Percentiles rank a stretch among this genome's conserved stretches.
These are phyloP conservation scores for Cyclargus thomasi DNA, from an alignment of 1,140 invertebrate genomes.

Conservation along the genomic window DNA sequence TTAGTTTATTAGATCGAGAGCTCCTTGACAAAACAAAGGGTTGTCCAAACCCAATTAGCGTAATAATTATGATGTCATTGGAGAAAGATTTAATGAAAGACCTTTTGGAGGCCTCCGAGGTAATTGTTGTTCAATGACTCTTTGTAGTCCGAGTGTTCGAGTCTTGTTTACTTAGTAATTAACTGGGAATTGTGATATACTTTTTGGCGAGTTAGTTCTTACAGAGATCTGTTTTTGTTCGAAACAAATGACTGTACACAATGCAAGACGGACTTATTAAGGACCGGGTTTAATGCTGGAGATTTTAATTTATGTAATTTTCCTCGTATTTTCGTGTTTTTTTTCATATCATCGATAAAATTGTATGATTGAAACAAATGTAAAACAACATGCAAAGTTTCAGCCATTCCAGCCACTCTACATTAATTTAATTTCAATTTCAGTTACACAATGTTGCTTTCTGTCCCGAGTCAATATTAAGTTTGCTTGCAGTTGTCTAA, in stretches of 20 bases:
- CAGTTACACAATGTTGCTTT: conserved; percentile 1
- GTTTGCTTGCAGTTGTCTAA: background rate
- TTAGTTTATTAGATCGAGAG: conserved; percentile 13
- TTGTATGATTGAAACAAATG: too few relatives aligned
- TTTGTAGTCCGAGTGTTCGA: conserved; percentile 61
- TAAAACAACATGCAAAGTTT: too few relatives aligned
- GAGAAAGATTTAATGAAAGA: conserved; percentile 74
- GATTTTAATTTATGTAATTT: too few relatives aligned
- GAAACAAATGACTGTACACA: background rate
- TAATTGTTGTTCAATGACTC: conserved; percentile 72
- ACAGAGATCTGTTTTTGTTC: background rate
- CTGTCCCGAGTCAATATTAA: background rate
- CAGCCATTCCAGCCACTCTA: too few relatives aligned
- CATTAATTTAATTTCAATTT: background rate
- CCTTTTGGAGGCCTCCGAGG: conserved; percentile 65
- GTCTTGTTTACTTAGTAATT: conserved; percentile 56
- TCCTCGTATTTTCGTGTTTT: too few relatives aligned
- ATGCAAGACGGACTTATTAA: too few relatives aligned
- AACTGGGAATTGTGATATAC: conserved; percentile 37
- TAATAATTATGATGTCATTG: conserved; percentile 73
- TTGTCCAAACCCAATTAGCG: conserved; percentile 66
- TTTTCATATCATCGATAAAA: too few relatives aligned
- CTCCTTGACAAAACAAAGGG: conserved; percentile 62
- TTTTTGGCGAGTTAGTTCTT: conserved; percentile 25
- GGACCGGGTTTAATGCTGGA: too few relatives aligned